phyloP scores from a whole-genome alignment of 1,140 invertebrate species.

The Druon quercuslanigerum region DNA sequence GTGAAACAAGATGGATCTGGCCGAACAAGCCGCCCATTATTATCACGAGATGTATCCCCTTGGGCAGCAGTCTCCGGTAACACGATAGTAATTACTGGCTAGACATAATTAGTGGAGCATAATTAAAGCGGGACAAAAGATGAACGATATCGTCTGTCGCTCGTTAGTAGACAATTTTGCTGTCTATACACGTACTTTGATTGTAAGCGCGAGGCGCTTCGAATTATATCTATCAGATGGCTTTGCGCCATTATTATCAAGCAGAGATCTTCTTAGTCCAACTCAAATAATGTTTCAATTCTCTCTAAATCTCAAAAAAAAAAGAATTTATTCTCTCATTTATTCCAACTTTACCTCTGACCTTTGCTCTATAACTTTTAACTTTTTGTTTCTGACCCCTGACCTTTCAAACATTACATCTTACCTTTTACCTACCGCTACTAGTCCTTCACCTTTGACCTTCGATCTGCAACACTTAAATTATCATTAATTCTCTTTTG shows the following conservation, averaged over 20 bases:
- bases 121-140: conserved; percentile 70
- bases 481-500: too few relatives aligned
- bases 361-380: too few relatives aligned
- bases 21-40: conserved; percentile 62
- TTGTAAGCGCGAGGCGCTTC: conserved; percentile 44
- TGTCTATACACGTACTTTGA: conserved; percentile 57
- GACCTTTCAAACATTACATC: too few relatives aligned
- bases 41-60: conserved; percentile 67
- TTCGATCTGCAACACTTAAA: too few relatives aligned
- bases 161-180: conserved; percentile 71
- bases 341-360: too few relatives aligned
- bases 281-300: background rate
- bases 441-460: too few relatives aligned
- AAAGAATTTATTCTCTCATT: too few relatives aligned
- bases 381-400: too few relatives aligned
- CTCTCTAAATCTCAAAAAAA: too few relatives aligned
- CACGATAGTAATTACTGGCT: conserved; percentile 70
- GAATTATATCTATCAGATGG: background rate
- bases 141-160: conserved; percentile 72
- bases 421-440: too few relatives aligned
- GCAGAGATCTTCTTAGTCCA: background rate
- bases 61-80: conserved; percentile 69
- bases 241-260: background rate
- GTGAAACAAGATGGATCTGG: conserved; percentile 54
- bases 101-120: conserved; percentile 70